phyloP scores from a whole-genome alignment of 1,140 invertebrate species.

The Lepidurus arcticus region DNA sequence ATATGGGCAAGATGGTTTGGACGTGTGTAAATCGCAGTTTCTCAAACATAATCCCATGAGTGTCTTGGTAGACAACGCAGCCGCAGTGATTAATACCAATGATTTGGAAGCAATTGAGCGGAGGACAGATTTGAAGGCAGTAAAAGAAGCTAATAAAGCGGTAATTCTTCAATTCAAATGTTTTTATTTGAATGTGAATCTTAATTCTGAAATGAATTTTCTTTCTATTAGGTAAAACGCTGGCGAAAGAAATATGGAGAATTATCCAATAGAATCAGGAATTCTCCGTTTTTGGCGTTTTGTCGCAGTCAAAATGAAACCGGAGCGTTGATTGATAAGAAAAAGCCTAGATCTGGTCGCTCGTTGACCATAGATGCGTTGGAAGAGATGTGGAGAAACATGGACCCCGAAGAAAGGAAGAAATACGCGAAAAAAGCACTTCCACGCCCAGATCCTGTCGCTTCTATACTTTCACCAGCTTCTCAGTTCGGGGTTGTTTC shows the following conservation, averaged over 20 bases:
- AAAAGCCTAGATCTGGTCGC: slow-evolving; percentile 37
- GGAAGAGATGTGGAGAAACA: slow-evolving; percentile 40
- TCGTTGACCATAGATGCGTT: slow-evolving; percentile 35
- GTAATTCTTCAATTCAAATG: background rate
- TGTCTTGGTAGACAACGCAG: slow-evolving; percentile 73
- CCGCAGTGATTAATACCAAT: slow-evolving; percentile 52
- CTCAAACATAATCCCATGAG: slow-evolving; percentile 69
- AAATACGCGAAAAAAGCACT: slow-evolving; percentile 39
- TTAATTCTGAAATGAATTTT: background rate
- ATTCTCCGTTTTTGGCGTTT: slow-evolving; percentile 42
- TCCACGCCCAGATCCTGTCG: slow-evolving; percentile 58
- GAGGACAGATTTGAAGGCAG: slow-evolving; percentile 44
- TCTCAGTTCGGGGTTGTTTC: slow-evolving; percentile 62
- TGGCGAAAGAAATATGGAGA: slow-evolving; percentile 41
- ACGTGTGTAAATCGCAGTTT: slow-evolving; percentile 80
- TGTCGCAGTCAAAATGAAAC: slow-evolving; percentile 30
- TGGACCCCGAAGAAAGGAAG: slow-evolving; percentile 33
- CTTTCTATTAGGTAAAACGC: slow-evolving; percentile 29
- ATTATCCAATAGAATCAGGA: slow-evolving; percentile 56
- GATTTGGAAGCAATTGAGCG: slow-evolving; percentile 53
- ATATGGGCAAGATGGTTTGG: slow-evolving; percentile 98
- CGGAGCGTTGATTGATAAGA: background rate
- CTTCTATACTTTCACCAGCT: slow-evolving; percentile 61
- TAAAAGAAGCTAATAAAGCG: slow-evolving; percentile 32
- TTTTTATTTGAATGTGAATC: background rate